Percentiles rank a stretch among this genome's conserved stretches.
Evolutionary conservation across 2,797 vertebrate genomes (phyloP).

Genomic region (Prionace glauca): DNA sequence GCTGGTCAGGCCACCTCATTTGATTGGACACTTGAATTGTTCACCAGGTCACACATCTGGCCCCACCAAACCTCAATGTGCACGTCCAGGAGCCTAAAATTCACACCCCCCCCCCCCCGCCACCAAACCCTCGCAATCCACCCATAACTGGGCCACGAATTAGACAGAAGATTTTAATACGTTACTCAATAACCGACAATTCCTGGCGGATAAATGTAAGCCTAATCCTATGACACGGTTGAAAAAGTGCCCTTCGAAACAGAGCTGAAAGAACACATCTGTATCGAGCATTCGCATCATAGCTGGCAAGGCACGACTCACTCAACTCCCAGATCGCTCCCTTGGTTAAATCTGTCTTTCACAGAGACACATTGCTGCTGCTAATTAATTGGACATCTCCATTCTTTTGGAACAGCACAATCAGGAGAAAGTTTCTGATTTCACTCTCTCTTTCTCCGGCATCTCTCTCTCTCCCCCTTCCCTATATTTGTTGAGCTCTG

Average conservation of each 20-base stretch:
- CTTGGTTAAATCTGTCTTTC: neutral
- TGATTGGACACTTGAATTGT: neutral
- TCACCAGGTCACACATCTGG: neutral
- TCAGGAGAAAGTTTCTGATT: neutral
- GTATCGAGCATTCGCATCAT: neutral
- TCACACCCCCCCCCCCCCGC: no score
- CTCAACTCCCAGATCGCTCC: neutral
- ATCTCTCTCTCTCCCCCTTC: neutral
- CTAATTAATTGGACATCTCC: conserved; percentile 28
- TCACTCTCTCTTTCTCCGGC: neutral
- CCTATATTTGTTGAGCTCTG: neutral
- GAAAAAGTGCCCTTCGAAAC: conserved; percentile 19
- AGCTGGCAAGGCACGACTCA: neutral
- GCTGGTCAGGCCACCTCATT: neutral
- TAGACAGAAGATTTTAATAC: neutral
- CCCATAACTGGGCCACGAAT: neutral
- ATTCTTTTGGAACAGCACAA: neutral
- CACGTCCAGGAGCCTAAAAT: neutral
- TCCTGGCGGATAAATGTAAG: neutral
- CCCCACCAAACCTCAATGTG: no score
- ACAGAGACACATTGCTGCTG: conserved; percentile 9
- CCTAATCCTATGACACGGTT: conserved; percentile 8
- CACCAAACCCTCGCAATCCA: neutral
- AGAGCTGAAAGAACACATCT: conserved; percentile 4
- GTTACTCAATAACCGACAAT: neutral